Percentiles rank a stretch among this genome's conserved stretches.
Evolutionary conservation across 2,888 invertebrate species (phyloP).

Genomic region (Spodoptera exigua): DNA sequence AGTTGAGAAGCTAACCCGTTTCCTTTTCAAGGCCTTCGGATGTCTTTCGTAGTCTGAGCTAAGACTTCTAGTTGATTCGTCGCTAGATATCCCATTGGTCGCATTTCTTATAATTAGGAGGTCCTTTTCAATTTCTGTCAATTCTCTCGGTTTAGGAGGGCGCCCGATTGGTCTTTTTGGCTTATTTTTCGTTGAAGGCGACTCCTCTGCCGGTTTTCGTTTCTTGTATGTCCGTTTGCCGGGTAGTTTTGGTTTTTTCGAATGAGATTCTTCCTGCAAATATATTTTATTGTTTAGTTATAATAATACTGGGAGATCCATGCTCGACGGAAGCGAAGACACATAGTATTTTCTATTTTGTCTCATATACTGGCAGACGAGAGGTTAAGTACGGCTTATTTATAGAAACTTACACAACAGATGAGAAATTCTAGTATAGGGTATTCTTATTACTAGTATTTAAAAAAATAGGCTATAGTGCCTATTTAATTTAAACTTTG

Average conservation of each 20-base stretch:
- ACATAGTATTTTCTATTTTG: no score
- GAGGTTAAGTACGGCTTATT: no score
- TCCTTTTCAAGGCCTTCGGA: conserved; percentile 69
- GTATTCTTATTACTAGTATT: no score
- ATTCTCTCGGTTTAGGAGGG: conserved; percentile 75
- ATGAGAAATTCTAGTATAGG: no score
- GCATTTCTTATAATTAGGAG: conserved; percentile 81
- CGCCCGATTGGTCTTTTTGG: conserved; percentile 70
- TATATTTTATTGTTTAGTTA: no score
- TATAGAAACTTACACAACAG: no score
- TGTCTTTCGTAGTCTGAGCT: conserved; percentile 67
- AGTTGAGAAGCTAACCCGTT: conserved; percentile 68
- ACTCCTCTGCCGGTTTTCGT: conserved; percentile 72
- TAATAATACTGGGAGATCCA: no score
- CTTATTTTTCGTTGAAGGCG: conserved; percentile 71
- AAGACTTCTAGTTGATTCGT: conserved; percentile 69
- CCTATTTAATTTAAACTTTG: no score
- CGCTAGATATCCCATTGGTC: conserved; percentile 74
- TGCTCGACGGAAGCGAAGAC: no score
- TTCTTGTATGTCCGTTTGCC: conserved; percentile 78
- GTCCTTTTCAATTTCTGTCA: conserved; percentile 84
- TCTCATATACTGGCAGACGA: no score
- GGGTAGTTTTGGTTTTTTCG: conserved; percentile 72
- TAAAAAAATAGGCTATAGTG: no score
- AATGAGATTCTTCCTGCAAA: conserved; percentile 77